These are phyloP conservation scores for Andricus grossulariae DNA, from an alignment of 1,140 invertebrate species.

Conservation along the genomic window DNA sequence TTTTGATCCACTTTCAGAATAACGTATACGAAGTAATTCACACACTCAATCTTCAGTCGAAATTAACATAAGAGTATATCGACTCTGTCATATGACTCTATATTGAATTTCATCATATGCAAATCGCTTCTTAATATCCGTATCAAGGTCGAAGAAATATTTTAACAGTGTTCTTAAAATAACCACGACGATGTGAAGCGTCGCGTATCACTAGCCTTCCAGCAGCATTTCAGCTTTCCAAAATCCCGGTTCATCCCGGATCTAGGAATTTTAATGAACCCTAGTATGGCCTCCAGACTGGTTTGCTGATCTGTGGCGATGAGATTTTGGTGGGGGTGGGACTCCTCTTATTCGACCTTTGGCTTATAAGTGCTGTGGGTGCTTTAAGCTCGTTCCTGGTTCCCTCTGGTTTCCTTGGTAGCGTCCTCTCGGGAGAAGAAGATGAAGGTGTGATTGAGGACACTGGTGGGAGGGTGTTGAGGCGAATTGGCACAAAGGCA, in stretches of 20 bases:
- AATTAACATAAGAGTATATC: neutral
- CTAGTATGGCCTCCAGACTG: slow-evolving; percentile 87
- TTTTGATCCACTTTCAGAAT: neutral
- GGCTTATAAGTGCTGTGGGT: slow-evolving; percentile 73
- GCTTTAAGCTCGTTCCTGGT: slow-evolving; percentile 79
- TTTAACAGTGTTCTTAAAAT: slow-evolving; percentile 21
- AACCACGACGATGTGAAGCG: neutral
- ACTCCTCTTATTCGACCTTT: slow-evolving; percentile 72
- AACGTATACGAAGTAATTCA: slow-evolving; percentile 1
- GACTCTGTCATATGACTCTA: too few relatives aligned
- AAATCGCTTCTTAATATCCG: neutral
- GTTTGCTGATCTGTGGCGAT: slow-evolving; percentile 77
- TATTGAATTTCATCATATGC: neutral
- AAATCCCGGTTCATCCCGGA: too few relatives aligned
- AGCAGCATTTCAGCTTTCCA: slow-evolving; percentile 1
- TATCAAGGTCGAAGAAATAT: neutral
- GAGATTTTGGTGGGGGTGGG: slow-evolving; percentile 79
- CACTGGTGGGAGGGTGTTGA: slow-evolving; percentile 65
- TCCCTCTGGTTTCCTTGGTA: slow-evolving; percentile 51
- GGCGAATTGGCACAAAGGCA: slow-evolving; percentile 80
- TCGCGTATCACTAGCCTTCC: slow-evolving; percentile 68
- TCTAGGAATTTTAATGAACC: neutral
- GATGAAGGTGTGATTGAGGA: slow-evolving; percentile 65
- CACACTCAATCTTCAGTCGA: neutral
- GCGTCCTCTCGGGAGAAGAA: slow-evolving; percentile 77